Evolutionary conservation across 2,113 vertebrate genomes (phyloP), one percentile per base, ranked within the genome.

Genomic region (Pachypanchax playfairii): DNA sequence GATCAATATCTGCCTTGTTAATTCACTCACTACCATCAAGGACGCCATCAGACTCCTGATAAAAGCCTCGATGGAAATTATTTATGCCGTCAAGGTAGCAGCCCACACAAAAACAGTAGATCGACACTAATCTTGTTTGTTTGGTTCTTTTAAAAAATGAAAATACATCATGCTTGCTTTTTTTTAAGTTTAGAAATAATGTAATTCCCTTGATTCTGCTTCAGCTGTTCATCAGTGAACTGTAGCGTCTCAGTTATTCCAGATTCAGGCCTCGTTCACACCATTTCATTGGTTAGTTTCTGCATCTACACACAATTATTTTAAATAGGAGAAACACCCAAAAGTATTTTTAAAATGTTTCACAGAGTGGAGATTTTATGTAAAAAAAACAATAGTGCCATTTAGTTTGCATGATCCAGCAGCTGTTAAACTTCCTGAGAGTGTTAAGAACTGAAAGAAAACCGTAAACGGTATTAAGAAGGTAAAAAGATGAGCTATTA

Each of bases 1-100:
- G 63, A 87, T 89, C 88, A 1, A 89, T 85, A 80, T 44, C 46
- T 54, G 84, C 67, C 79, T 85, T 82, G 77, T 87, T 88, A 88
- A 88, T 88, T 87, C 83, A 83, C 81, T 80, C 73, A 64, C 79
- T 63, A 14, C 57, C 68, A 84, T 85, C 83, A 80, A 84, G 83
- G 84, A 84, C 80, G 60, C 52, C 54, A 62, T 75, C 74, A 48
- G 76, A 39, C 74, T 73, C 61, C 44, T 24, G 71, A 73, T 83
- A 74, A 85, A 86, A 83, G 79, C 74, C 65, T 63, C 47, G 76
- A 84, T 77, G 78, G 73, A 78, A 84, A 66, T 74, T 73, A 75
- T 80, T 83, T 78, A 73, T 43, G 64, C 59, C 6, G 14, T 51
- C 6, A 55, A 65, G 53, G 68, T 61, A 55, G 22, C 67, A 43